Evolutionary conservation across 2,113 vertebrate species (phyloP).

Genomic region (Clinocottus analis): DNA sequence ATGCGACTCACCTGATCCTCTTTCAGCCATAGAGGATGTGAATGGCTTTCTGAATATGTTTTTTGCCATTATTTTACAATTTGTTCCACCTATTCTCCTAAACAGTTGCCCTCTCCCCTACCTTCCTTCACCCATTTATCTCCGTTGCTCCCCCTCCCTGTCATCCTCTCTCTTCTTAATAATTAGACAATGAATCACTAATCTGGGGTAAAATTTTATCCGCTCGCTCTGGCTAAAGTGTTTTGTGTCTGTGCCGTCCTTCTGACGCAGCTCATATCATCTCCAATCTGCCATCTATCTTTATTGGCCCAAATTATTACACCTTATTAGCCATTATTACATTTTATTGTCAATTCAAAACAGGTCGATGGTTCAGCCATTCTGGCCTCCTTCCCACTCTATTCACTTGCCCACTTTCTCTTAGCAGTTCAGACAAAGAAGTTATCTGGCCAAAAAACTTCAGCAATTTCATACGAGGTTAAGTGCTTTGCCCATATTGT

Average conservation of each 20-base stretch:
- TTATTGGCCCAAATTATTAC: constrained; percentile 76
- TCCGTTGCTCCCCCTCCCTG: constrained; percentile 34
- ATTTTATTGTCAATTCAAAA: constrained; percentile 68
- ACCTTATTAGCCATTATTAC: constrained; percentile 75
- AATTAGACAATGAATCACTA: constrained; percentile 85
- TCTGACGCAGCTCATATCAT: constrained; percentile 80
- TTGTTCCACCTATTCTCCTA: background rate
- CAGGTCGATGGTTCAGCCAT: constrained; percentile 66
- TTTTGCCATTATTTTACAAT: background rate
- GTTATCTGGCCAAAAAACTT: constrained; percentile 63
- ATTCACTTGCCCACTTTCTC: constrained; percentile 44
- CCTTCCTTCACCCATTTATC: constrained; percentile 80
- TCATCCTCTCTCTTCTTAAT: constrained; percentile 82
- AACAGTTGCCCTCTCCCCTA: constrained; percentile 39
- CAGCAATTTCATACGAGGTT: constrained; percentile 57
- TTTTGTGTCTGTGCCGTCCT: constrained; percentile 80
- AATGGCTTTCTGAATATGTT: background rate
- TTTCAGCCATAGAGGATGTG: background rate
- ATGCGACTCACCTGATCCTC: background rate
- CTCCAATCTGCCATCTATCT: constrained; percentile 69
- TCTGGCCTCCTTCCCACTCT: constrained; percentile 69
- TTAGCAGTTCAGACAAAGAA: constrained; percentile 46
- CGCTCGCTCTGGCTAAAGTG: constrained; percentile 83
- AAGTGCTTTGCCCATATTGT: constrained; percentile 60
- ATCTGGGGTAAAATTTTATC: constrained; percentile 81